Evolutionary conservation across 2,797 vertebrate species (phyloP).

Genomic region (Cetoscarus ocellatus): DNA sequence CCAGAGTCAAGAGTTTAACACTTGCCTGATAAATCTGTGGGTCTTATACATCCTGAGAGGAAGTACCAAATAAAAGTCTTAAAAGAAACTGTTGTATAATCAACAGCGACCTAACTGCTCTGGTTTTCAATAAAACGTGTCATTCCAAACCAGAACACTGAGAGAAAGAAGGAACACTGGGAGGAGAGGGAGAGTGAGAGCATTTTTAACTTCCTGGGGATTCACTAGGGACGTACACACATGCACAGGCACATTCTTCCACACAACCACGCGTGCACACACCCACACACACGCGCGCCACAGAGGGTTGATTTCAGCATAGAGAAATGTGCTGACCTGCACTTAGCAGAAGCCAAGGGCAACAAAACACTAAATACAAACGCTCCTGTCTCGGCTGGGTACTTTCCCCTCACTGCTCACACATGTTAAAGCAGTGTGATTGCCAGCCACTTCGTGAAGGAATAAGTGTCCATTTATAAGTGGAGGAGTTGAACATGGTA

Average conservation of each 20-base stretch:
- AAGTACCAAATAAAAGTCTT: too few relatives aligned
- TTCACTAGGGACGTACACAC: conserved; percentile 77
- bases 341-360: conserved; percentile 85
- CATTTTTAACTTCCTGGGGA: conserved; percentile 81
- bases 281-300: conserved; percentile 69
- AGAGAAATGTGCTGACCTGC: conserved; percentile 91
- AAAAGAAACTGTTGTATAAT: too few relatives aligned
- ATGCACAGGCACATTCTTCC: conserved; percentile 44
- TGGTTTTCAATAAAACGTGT: conserved; percentile 47
- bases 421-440: conserved; percentile 64
- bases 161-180: conserved; percentile 50
- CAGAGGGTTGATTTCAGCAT: conserved; percentile 87
- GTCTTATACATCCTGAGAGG: too few relatives aligned
- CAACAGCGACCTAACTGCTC: conserved; percentile 21
- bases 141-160: conserved; percentile 37
- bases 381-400: conserved; percentile 80
- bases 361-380: conserved; percentile 88
- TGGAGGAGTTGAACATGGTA: conserved; percentile 9
- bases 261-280: conserved; percentile 43
- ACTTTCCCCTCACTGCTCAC: conserved; percentile 82
- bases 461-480: conserved; percentile 7
- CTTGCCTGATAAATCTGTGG: too few relatives aligned
- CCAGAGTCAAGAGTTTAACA: too few relatives aligned
- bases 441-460: conserved; percentile 31
- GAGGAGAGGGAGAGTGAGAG: conserved; percentile 48